Evolutionary conservation across 2,888 invertebrate species (phyloP).

Genomic region (Drosophila neotestacea): DNA sequence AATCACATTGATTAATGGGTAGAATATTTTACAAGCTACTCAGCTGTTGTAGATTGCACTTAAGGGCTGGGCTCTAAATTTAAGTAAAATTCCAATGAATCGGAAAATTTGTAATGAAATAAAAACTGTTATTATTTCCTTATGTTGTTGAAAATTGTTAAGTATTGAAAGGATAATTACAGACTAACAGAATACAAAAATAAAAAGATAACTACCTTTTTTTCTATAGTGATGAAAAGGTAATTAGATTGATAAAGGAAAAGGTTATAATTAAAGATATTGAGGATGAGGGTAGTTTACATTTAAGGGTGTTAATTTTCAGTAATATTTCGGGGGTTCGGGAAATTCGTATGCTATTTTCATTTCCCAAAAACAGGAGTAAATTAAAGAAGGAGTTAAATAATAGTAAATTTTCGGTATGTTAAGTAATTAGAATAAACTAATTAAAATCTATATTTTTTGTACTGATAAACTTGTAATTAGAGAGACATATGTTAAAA

Average conservation of each 20-base stretch:
- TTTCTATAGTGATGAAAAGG: background rate
- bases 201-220: background rate
- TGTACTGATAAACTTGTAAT: background rate
- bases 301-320: background rate
- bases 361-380: too few relatives aligned
- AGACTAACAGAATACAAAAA: background rate
- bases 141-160: background rate
- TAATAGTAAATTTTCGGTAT: too few relatives aligned
- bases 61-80: background rate
- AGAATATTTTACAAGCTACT: background rate
- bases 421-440: too few relatives aligned
- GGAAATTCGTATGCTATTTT: too few relatives aligned
- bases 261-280: background rate
- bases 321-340: too few relatives aligned
- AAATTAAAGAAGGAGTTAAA: too few relatives aligned
- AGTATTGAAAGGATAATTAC: slow-evolving; percentile 7
- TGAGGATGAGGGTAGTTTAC: background rate
- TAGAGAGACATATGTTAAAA: too few relatives aligned
- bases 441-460: too few relatives aligned
- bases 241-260: background rate
- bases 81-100: background rate
- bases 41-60: background rate
- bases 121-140: background rate
- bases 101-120: too few relatives aligned
- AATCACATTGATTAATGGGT: background rate